Base-by-base conservation (phyloP, 2,797 vertebrate genomes). In the Sciurus carolinensis region DNA sequence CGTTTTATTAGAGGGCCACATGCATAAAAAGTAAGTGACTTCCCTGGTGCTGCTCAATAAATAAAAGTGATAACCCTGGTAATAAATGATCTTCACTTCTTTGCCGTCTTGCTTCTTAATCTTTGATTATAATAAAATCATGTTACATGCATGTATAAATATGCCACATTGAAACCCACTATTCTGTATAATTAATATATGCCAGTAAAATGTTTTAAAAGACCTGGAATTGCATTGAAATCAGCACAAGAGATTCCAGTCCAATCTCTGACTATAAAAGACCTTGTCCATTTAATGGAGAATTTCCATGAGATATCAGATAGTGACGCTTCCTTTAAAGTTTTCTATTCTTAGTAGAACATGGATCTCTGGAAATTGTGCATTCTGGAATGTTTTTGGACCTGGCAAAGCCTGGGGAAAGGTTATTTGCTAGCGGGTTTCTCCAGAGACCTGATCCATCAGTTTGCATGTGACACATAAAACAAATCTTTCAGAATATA, bases 11-110 rank as follows among this genome's bases (percentile, higher is more conserved):
- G 94, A 76, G 84, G 47, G 93, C 39, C 90, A 67, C 24, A 77
- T 96, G 24, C 75, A 95, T 94, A 95, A 97, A 97, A 96, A 90
- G 30, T 71, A 96, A 96, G 91, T 96, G 84, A 93, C 80, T 97
- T 97, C 54, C 67, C 82, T 91, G 33, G 39, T 87, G n/a, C 30
- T 95, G 62, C 80, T 87, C 91, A 89, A 82, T 95, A 95, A 97
- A 95, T 88, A 96, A 94, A 95, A 90, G 62, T 94, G 76, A 94
- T 93, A 71, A 90, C n/a, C 28, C 44, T 62, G 36, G 79, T 89
- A 97, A 92, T 91, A 95, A 96, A 92, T 73, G 39, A 91, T 94
- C 36, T 97, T 77, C 89, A 42, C 33, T 90, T 84, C 75, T 93
- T 71, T 96, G 88, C 77, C 57, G 39, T 62, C 79, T 95, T 44